Conservation (phyloP, 2,797 vertebrate species). For the Diplodus sargus region DNA sequence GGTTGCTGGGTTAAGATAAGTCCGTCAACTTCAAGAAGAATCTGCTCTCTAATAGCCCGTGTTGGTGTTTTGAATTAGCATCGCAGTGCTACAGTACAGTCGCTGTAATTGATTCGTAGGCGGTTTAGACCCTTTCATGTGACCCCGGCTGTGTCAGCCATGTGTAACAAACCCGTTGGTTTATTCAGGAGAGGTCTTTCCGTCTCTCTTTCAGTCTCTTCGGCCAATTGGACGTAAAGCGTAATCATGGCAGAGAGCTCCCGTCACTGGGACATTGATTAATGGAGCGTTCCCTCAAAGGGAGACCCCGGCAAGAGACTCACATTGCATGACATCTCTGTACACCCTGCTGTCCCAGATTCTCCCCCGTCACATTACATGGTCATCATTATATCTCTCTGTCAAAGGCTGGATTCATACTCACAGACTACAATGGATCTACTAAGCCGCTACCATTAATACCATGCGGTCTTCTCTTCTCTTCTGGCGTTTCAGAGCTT, state of each 20-base stretch:
- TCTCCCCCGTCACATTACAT: slow-evolving; percentile 66
- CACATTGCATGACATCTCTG: slow-evolving; percentile 55
- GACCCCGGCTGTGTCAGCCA: slow-evolving; percentile 47
- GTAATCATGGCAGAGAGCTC: slow-evolving; percentile 54
- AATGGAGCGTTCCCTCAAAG: slow-evolving; percentile 63
- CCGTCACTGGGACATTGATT: slow-evolving; percentile 61
- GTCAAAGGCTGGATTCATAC: slow-evolving; percentile 55
- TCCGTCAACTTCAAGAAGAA: background rate
- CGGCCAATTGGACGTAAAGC: slow-evolving; percentile 54
- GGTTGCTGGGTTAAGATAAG: background rate
- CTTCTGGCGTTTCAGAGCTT: slow-evolving; percentile 3
- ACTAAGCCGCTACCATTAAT: slow-evolving; percentile 51
- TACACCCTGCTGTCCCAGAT: slow-evolving; percentile 66
- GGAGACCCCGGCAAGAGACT: slow-evolving; percentile 59
- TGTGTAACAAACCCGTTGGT: slow-evolving; percentile 48
- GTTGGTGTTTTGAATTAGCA: slow-evolving; percentile 5
- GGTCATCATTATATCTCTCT: slow-evolving; percentile 62
- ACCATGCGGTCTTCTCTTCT: background rate
- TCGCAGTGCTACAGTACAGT: slow-evolving; percentile 6
- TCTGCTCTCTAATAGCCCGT: background rate
- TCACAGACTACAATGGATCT: slow-evolving; percentile 34
- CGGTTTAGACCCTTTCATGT: slow-evolving; percentile 33
- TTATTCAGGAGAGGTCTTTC: slow-evolving; percentile 55
- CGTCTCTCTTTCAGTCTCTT: slow-evolving; percentile 49
- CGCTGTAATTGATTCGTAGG: slow-evolving; percentile 16